A percentile compares a stretch with the other conserved stretches of the same genome.
These are phyloP conservation scores for Gephyroberyx darwinii DNA, from an alignment of 2,797 vertebrate genomes.

Conservation along the genomic window DNA sequence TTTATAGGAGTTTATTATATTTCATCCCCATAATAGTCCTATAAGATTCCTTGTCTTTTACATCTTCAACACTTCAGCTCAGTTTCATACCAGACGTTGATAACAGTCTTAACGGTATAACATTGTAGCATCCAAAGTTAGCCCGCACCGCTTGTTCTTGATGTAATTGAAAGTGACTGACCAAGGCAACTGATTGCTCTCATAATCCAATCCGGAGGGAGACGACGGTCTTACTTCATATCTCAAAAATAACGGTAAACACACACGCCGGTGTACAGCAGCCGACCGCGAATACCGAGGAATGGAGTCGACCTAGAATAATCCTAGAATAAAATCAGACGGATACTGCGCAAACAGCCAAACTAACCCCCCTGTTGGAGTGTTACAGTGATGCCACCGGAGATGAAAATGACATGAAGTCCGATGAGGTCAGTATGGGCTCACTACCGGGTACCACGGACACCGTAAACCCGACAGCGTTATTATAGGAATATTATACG, in stretches of 20 bases:
- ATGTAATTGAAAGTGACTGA: not conserved
- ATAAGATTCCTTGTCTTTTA: too few relatives aligned
- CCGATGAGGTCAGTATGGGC: slow-evolving; percentile 67
- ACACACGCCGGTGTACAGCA: slow-evolving; percentile 24
- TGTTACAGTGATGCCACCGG: slow-evolving; percentile 55
- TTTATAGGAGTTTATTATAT: too few relatives aligned
- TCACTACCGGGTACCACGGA: not conserved
- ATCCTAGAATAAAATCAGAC: not conserved
- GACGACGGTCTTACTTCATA: not conserved
- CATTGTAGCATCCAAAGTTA: not conserved
- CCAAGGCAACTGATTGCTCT: too few relatives aligned
- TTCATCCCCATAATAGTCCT: too few relatives aligned
- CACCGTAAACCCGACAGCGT: slow-evolving; percentile 5
- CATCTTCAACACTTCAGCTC: too few relatives aligned
- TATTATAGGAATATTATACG: not conserved
- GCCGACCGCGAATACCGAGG: slow-evolving; percentile 11
- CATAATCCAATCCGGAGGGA: not conserved
- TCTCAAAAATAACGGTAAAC: slow-evolving; percentile 24
- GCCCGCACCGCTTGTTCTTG: not conserved
- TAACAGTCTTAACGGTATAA: too few relatives aligned
- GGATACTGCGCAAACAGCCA: slow-evolving; percentile 43
- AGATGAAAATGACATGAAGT: slow-evolving; percentile 67
- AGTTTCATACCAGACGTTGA: too few relatives aligned
- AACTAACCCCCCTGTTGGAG: slow-evolving; percentile 15
- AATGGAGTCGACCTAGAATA: slow-evolving; percentile 36